A percentile compares a stretch with the other conserved stretches of the same genome.
Conservation (phyloP, 2,113 vertebrate genomes). For the Erinaceus europaeus region DNA sequence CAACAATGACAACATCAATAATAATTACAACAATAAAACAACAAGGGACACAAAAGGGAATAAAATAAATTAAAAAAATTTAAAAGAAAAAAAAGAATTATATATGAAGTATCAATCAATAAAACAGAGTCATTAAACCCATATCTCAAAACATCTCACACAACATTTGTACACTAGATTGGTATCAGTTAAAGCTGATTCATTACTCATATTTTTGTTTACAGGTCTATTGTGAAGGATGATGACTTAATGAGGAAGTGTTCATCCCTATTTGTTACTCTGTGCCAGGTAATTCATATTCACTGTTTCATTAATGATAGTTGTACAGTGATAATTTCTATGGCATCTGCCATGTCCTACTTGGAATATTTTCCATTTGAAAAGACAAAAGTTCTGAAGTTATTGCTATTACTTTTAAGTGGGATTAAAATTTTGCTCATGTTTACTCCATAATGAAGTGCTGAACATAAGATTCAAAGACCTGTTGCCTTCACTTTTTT, state of each 20-base stretch:
- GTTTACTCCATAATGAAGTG: conserved; percentile 8
- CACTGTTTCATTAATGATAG: background rate
- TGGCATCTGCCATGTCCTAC: background rate
- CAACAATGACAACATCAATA: too few species aligned
- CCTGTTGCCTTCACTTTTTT: background rate
- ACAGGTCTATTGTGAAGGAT: background rate
- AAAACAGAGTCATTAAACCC: background rate
- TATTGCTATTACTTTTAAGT: conserved; percentile 7
- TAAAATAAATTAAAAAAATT: too few species aligned
- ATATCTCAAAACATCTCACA: background rate
- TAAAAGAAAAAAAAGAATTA: too few species aligned
- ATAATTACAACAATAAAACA: too few species aligned
- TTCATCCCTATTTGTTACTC: background rate
- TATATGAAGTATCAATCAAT: background rate
- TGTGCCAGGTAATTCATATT: background rate
- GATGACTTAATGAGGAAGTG: background rate
- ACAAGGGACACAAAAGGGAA: too few species aligned
- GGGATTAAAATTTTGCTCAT: conserved; percentile 12
- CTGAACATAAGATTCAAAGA: conserved; percentile 8
- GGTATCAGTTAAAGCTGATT: background rate
- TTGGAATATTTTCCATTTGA: conserved; percentile 12
- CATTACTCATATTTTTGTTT: background rate
- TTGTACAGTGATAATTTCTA: background rate
- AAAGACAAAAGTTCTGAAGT: background rate
- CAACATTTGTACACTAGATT: background rate